phyloP scores from a whole-genome alignment of 2,888 invertebrate genomes.

The Aethes cnicana region DNA sequence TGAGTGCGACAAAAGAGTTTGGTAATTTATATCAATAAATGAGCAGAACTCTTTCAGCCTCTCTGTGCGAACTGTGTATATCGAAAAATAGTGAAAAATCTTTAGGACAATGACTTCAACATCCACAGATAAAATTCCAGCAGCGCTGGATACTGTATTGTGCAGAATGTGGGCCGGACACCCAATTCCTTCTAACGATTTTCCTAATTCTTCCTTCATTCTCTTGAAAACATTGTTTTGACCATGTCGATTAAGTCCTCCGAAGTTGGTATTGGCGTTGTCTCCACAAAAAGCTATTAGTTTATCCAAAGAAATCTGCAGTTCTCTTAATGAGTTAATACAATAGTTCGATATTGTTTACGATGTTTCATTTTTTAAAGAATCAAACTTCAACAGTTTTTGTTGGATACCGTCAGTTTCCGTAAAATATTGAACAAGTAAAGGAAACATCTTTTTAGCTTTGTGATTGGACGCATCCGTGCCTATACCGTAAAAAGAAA shows the following conservation, averaged over 20 bases:
- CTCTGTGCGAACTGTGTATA: not conserved
- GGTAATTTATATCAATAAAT: not conserved
- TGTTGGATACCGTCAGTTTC: conserved; percentile 8
- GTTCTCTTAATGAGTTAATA: not conserved
- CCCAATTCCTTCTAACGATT: conserved; percentile 9
- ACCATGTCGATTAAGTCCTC: too few species aligned
- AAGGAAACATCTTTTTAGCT: conserved; percentile 10
- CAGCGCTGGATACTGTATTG: not conserved
- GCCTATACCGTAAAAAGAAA: conserved; percentile 6
- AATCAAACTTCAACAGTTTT: conserved; percentile 1
- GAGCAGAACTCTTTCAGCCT: not conserved
- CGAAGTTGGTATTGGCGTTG: too few species aligned
- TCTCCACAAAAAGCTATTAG: not conserved
- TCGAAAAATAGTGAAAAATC: not conserved
- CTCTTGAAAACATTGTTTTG: conserved; percentile 7
- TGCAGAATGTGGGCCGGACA: conserved; percentile 13
- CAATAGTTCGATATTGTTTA: conserved; percentile 4
- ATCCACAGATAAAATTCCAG: not conserved
- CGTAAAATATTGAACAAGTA: conserved; percentile 5
- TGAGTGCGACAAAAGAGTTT: conserved; percentile 1
- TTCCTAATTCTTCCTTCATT: not conserved
- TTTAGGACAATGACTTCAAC: not conserved
- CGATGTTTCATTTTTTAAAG: conserved; percentile 10
- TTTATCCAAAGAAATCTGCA: not conserved
- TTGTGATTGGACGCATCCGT: conserved; percentile 10